Conservation (phyloP, 2,888 invertebrate genomes). For the Melolontha melolontha region DNA sequence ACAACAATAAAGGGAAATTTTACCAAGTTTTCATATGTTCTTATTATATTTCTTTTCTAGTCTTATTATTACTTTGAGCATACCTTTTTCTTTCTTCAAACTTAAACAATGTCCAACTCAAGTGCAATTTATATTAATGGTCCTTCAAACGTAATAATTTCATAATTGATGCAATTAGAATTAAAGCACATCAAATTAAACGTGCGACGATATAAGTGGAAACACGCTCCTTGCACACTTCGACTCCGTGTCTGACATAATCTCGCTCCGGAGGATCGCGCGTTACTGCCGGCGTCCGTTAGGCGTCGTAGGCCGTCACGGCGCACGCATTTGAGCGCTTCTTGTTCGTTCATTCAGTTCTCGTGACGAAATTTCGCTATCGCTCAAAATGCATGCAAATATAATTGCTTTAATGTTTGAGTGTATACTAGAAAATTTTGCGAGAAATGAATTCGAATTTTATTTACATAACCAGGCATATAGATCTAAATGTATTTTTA, state of each 20-base stretch:
- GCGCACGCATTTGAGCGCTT: slow-evolving; percentile 52
- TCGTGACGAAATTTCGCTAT: slow-evolving; percentile 8
- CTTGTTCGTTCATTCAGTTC: slow-evolving; percentile 45
- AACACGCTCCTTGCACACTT: slow-evolving; percentile 25
- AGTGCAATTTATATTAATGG: slow-evolving; percentile 6
- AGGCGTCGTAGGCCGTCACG: slow-evolving; percentile 55
- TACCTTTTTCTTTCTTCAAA: slow-evolving; percentile 23
- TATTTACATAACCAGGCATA: too few relatives aligned
- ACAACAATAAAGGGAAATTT: too few relatives aligned
- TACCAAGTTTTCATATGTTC: too few relatives aligned
- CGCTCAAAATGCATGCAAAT: neutral
- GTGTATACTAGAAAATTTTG: too few relatives aligned
- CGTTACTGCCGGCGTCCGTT: slow-evolving; percentile 57
- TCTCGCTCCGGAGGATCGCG: slow-evolving; percentile 50
- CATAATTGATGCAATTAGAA: slow-evolving; percentile 31
- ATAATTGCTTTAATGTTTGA: slow-evolving; percentile 1
- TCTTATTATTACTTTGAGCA: neutral
- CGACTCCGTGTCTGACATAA: slow-evolving; percentile 12
- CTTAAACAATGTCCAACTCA: slow-evolving; percentile 1
- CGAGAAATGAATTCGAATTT: too few relatives aligned
- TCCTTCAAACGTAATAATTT: slow-evolving; percentile 21
- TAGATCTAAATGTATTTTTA: too few relatives aligned
- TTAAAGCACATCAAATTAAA: slow-evolving; percentile 22
- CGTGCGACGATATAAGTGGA: slow-evolving; percentile 17
- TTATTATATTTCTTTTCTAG: too few relatives aligned